These are phyloP conservation scores for Etheostoma perlongum DNA, from an alignment of 2,797 vertebrate genomes.

Conservation along the genomic window DNA sequence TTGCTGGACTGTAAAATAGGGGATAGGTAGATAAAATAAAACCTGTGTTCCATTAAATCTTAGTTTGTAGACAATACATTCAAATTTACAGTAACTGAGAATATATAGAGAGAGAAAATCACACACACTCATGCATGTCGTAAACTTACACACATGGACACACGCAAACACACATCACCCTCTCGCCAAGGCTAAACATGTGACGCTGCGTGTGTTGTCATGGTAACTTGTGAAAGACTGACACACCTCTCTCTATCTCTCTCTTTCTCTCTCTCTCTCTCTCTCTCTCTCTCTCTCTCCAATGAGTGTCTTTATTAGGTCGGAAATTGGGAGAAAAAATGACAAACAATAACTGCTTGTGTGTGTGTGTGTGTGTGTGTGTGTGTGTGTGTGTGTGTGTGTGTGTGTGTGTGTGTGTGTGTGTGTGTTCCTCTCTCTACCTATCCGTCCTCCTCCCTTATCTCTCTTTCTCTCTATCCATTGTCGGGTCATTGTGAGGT, in stretches of 20 bases:
- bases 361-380: constrained; percentile 26
- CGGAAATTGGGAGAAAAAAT: constrained; percentile 36
- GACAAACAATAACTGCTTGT: constrained; percentile 32
- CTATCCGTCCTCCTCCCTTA: constrained; percentile 23
- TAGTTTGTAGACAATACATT: not conserved
- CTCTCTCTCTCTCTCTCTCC: not conserved
- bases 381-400: constrained; percentile 1
- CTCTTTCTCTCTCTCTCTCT: constrained; percentile 1
- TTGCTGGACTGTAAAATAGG: no score
- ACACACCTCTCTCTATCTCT: not conserved
- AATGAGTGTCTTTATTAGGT: constrained; percentile 47
- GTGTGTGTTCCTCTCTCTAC: constrained; percentile 11
- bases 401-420: not conserved
- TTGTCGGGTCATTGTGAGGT: constrained; percentile 60
- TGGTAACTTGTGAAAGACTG: constrained; percentile 47
- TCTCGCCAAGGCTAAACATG: constrained; percentile 11
- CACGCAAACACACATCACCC: not conserved
- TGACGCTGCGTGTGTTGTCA: constrained; percentile 50
- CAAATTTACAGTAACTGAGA: not conserved
- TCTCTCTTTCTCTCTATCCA: constrained; percentile 37
- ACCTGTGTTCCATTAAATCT: not conserved
- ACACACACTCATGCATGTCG: constrained; percentile 6
- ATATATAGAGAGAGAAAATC: not conserved
- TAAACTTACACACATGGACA: not conserved
- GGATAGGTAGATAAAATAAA: not conserved